Conservation (phyloP, 2,797 vertebrate genomes). For the Catharus ustulatus region DNA sequence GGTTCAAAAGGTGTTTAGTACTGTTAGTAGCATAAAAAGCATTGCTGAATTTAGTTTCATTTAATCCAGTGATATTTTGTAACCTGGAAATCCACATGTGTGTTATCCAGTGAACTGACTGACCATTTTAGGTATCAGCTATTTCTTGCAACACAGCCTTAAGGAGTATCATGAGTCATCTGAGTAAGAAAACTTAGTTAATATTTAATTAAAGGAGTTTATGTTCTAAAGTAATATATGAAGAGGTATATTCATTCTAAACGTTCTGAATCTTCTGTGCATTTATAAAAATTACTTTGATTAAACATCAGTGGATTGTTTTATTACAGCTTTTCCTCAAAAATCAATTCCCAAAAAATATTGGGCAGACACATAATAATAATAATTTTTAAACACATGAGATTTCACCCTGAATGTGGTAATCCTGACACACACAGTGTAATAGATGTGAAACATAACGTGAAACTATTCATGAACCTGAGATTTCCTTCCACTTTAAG, state of each 20-base stretch:
- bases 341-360: not conserved
- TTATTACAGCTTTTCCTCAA: not conserved
- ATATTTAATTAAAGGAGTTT: not conserved
- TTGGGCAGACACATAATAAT: not conserved
- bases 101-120: not conserved
- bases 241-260: not conserved
- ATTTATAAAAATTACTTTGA: not conserved
- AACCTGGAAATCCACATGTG: not conserved
- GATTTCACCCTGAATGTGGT: not conserved
- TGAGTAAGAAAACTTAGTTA: not conserved
- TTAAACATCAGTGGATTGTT: not conserved
- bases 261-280: not conserved
- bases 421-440: not conserved
- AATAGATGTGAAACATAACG: not conserved
- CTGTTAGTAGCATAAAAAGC: not conserved
- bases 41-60: not conserved
- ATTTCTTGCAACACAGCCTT: not conserved
- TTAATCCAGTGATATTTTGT: not conserved
- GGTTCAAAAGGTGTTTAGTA: not conserved
- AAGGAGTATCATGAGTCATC: not conserved
- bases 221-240: not conserved
- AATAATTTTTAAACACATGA: not conserved
- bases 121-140: not conserved
- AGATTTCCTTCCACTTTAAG: not conserved
- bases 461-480: not conserved